These are phyloP conservation scores for Lynx canadensis DNA, from an alignment of 2,113 vertebrate species.

Conservation along the genomic window DNA sequence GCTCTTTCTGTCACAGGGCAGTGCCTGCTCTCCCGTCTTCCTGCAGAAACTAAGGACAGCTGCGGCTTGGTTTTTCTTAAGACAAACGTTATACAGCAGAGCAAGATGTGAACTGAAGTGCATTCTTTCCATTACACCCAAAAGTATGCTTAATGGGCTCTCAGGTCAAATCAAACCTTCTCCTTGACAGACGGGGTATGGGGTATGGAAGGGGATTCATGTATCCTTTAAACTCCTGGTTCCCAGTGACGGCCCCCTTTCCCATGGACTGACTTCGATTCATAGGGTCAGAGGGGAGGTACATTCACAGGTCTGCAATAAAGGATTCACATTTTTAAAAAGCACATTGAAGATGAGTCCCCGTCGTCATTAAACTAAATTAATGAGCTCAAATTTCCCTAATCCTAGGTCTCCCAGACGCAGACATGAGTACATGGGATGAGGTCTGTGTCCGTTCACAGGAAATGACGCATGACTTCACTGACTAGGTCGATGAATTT, in stretches of 20 bases:
- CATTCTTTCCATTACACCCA: too few species aligned
- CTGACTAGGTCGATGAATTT: background rate
- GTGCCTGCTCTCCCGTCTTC: fast-evolving
- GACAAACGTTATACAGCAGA: background rate
- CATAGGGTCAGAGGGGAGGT: background rate
- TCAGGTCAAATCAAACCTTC: background rate
- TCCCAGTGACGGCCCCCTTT: background rate
- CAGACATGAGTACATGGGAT: constrained; percentile 55
- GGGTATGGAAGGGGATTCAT: fast-evolving
- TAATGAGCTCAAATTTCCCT: background rate
- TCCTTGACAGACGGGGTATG: fast-evolving
- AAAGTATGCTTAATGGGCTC: background rate
- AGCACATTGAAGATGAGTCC: background rate
- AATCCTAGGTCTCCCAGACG: background rate
- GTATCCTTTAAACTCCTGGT: fast-evolving
- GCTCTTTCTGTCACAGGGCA: fast-evolving
- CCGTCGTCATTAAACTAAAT: background rate
- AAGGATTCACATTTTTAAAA: background rate
- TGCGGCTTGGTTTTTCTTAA: background rate
- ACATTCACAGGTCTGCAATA: background rate
- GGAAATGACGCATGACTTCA: constrained; percentile 44
- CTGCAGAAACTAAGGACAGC: background rate
- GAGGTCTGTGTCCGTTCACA: background rate
- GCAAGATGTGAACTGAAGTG: background rate
- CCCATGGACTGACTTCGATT: fast-evolving